Conservation (phyloP, 2,113 vertebrate genomes). For the Rutilus rutilus region DNA sequence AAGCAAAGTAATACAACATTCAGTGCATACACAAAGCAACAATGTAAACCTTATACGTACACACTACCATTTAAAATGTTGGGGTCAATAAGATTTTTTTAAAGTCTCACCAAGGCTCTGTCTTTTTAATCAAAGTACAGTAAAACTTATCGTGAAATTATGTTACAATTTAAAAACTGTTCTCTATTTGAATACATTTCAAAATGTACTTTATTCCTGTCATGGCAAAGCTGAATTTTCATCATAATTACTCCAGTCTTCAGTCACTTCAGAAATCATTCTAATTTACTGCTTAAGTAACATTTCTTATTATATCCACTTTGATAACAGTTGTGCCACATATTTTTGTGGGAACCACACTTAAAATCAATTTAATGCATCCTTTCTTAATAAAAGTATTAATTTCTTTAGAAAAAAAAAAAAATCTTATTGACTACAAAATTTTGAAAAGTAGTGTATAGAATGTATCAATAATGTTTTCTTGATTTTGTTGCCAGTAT, state of each 20-base stretch:
- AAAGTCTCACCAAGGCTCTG: not conserved
- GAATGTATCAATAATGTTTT: not conserved
- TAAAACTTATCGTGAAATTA: not conserved
- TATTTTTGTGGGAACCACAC: not conserved
- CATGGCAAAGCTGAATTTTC: too few relatives aligned
- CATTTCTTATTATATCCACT: not conserved
- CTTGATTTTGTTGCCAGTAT: conserved; percentile 70
- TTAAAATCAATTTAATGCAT: not conserved
- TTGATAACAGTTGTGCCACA: not conserved
- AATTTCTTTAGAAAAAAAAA: not conserved
- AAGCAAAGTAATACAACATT: conserved; percentile 85
- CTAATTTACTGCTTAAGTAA: not conserved
- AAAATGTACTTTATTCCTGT: too few relatives aligned
- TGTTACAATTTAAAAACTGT: too few relatives aligned
- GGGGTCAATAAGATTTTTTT: not conserved
- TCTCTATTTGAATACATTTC: too few relatives aligned
- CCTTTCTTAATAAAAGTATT: not conserved
- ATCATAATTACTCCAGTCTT: too few relatives aligned
- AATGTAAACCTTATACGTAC: not conserved
- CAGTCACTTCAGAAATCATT: not conserved
- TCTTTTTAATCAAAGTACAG: too few relatives aligned
- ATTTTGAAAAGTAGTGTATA: not conserved
- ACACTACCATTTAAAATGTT: not conserved
- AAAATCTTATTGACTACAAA: not conserved
- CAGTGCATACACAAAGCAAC: not conserved